Evolutionary conservation across 2,888 invertebrate species (phyloP), one percentile per base, ranked within the genome.

Genomic region (Phyto melanocephala): DNA sequence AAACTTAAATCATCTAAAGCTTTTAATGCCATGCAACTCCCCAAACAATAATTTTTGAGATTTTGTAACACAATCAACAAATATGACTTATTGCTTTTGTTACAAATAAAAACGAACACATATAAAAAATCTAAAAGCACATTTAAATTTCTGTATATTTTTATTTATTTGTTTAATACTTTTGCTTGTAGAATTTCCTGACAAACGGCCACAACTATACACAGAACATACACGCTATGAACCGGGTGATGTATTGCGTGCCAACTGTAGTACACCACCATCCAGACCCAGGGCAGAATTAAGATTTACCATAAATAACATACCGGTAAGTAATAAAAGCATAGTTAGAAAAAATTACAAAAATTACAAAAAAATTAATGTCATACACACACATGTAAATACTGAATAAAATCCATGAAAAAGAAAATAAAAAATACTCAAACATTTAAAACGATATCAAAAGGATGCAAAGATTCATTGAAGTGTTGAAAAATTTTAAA

Each of bases 251-350:
- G 92, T 93, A 28, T 91, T 96, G 76, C 92, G 92, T 71, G 96
- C 95, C 70, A 96, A 96, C 92, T 96, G 96, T 91, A 94, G 95
- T 13, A 94, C 95, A 2, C 93, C 94, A 8, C 94, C 95, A 8
- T 95, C 96, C 5, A 93, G 93, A 84, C 96, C 96, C 5, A 93
- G 94, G 24, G 94, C 95, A 22, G 93, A 94, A 84, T 92, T 96
- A 83, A 94, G 94, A 85, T 95, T 96, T 87, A 93, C 93, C 86
- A 93, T 96, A 82, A 96, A 96, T 90, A 95, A 95, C 88, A 93
- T 94, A 84, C 93, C 94, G 92, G 96, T 96, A 92, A 95, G 95
- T 93, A 20, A 28, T n/a, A 63, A 54, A 37, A 47, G n/a, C 40
- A 50, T 13, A 50, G 54, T 15, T 11, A 42, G 15, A 35, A 37